Conservation (phyloP, 2,888 invertebrate species). For the Acronicta psi region DNA sequence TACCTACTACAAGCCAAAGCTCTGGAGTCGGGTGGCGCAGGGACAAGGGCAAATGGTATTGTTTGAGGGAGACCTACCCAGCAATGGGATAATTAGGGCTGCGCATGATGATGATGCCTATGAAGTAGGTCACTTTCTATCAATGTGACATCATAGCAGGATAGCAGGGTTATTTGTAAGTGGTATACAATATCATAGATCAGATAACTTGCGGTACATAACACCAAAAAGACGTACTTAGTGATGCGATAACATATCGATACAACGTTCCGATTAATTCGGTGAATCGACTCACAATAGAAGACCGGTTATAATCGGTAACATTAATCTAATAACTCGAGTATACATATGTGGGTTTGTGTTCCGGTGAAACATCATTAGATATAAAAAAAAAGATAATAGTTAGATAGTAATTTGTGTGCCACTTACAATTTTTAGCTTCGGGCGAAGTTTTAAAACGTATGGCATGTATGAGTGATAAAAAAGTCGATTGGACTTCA, state of each 20-base stretch:
- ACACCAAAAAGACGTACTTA: slow-evolving; percentile 26
- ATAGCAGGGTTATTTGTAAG: too few relatives aligned
- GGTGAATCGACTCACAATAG: slow-evolving; percentile 23
- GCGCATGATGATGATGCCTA: too few relatives aligned
- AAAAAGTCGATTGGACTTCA: not conserved
- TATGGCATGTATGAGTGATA: not conserved
- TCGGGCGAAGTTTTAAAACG: slow-evolving; percentile 15
- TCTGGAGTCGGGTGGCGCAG: too few relatives aligned
- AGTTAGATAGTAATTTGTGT: slow-evolving; percentile 26
- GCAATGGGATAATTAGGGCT: too few relatives aligned
- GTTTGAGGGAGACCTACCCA: too few relatives aligned
- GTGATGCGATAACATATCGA: slow-evolving; percentile 41
- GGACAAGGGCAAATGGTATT: too few relatives aligned
- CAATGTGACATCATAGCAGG: too few relatives aligned
- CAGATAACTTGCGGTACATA: slow-evolving; percentile 12
- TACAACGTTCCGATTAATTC: slow-evolving; percentile 24
- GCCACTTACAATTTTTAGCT: slow-evolving; percentile 32
- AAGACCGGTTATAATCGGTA: slow-evolving; percentile 28
- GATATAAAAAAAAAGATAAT: slow-evolving; percentile 21
- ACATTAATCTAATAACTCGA: slow-evolving; percentile 33
- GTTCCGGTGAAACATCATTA: slow-evolving; percentile 27
- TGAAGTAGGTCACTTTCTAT: too few relatives aligned
- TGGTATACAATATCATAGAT: too few relatives aligned
- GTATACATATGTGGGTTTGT: slow-evolving; percentile 50
- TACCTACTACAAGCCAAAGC: too few relatives aligned